Base-by-base conservation (phyloP, 2,113 vertebrate species). In the Hippolais icterina region DNA sequence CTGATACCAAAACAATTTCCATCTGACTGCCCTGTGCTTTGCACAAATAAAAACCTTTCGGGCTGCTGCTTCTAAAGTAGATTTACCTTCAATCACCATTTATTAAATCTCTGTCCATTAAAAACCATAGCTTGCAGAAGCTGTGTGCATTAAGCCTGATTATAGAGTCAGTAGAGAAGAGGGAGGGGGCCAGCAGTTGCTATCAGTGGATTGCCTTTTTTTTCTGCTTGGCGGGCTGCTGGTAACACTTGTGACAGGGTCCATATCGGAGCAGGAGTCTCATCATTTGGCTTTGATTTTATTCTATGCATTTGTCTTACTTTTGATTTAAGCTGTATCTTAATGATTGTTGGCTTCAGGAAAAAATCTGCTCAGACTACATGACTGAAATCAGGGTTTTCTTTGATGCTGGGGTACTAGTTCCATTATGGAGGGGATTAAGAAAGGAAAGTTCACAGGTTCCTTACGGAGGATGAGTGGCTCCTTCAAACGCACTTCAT, bases 21-120 rank as follows among this genome's bases (percentile, higher is more conserved):
- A 93, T 96, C 84, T 95, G 96, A 95, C 90, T 80, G 96, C 93
- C 95, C 96, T 93, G 95, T 96, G 93, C 92, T 97, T 94, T 97
- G 89, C 90, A 93, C 88, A 23, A 97, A 97, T 98, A 96, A 98
- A 97, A 97, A 97, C 97, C 98, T 98, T 98, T 92, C 10, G 68
- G 98, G 94, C 96, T 98, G 97, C 98, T 97, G 97, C 98, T 97
- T 96, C 97, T 97, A 99, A 99, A 99, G 99, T 98, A 98, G 99
- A 99, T 99, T 99, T 99, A 98, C 98, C 98, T 99, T 98, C 99
- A 99, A 99, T 99, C 98, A 98, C 98, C 98, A 99, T 99, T 99
- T 99, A 99, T 98, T 99, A 99, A 99, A 99, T 99, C 98, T 99
- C 98, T 97, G 97, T 98, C 98, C 98, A 99, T 99, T 99, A 98